phyloP scores from a whole-genome alignment of 2,797 vertebrate genomes.

The Girardinus metallicus region DNA sequence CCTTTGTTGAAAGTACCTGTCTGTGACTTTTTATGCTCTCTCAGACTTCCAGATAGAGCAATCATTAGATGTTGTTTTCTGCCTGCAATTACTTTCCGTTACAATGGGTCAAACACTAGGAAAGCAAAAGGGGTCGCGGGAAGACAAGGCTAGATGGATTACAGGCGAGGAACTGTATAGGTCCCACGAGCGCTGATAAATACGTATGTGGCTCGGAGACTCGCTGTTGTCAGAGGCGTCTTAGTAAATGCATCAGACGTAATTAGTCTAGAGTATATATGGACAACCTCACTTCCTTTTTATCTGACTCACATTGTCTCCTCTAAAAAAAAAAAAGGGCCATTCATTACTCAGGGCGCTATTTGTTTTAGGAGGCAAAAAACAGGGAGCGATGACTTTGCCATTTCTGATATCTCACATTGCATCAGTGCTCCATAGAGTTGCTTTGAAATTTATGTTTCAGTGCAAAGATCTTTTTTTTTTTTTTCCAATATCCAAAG shows the following conservation, averaged over 20 bases:
- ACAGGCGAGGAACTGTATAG: slow-evolving; percentile 73
- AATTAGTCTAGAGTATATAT: slow-evolving; percentile 80
- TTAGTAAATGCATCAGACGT: slow-evolving; percentile 77
- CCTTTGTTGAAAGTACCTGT: slow-evolving; percentile 84
- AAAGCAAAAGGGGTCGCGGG: slow-evolving; percentile 72
- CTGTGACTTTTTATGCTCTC: slow-evolving; percentile 83
- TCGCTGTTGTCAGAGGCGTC: slow-evolving; percentile 66
- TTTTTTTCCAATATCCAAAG: slow-evolving; percentile 16
- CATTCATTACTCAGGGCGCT: slow-evolving; percentile 58
- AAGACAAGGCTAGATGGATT: slow-evolving; percentile 79
- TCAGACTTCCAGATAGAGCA: slow-evolving; percentile 83
- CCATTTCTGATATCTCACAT: slow-evolving; percentile 38
- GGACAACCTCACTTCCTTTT: slow-evolving; percentile 64
- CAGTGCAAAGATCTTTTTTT: slow-evolving; percentile 11
- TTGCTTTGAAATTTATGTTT: slow-evolving; percentile 42
- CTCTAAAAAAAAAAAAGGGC: slow-evolving; percentile 52
- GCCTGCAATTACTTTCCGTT: slow-evolving; percentile 85
- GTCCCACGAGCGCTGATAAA: slow-evolving; percentile 81
- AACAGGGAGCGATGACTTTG: slow-evolving; percentile 23
- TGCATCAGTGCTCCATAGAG: slow-evolving; percentile 24
- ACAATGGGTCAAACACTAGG: slow-evolving; percentile 81
- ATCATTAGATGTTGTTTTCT: slow-evolving; percentile 89
- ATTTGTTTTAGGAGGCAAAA: slow-evolving; percentile 60
- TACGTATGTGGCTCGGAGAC: slow-evolving; percentile 76
- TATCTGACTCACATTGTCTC: slow-evolving; percentile 73